Conservation (phyloP, 2,113 vertebrate genomes). For the Menura novaehollandiae region DNA sequence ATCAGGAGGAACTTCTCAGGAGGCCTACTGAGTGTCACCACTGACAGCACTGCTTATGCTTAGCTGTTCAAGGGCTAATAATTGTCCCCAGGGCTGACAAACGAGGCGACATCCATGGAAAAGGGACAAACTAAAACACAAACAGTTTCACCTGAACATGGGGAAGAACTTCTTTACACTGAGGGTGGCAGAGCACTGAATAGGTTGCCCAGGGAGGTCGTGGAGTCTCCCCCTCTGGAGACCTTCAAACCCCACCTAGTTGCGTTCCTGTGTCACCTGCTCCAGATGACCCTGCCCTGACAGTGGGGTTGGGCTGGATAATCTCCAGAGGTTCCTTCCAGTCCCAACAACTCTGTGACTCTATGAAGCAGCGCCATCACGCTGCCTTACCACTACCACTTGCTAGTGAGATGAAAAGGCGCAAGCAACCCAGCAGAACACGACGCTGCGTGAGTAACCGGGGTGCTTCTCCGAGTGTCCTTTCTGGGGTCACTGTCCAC, state of each 20-base stretch:
- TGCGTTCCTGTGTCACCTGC: not conserved
- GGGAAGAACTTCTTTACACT: not conserved
- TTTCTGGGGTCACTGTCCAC: fast-evolving
- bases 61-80: not conserved
- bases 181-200: not conserved
- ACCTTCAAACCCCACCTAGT: too few relatives aligned
- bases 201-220: too few relatives aligned
- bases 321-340: not conserved
- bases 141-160: not conserved
- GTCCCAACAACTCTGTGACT: not conserved
- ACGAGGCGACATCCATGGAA: fast-evolving
- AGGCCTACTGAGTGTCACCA: fast-evolving
- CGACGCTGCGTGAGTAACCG: fast-evolving
- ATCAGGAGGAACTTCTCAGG: not conserved
- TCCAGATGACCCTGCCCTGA: not conserved
- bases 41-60: not conserved
- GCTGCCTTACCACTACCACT: fast-evolving
- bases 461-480: fast-evolving
- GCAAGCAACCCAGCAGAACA: fast-evolving
- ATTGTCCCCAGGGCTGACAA: too few relatives aligned
- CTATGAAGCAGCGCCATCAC: not conserved
- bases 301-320: not conserved
- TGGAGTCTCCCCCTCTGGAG: not conserved
- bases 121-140: not conserved
- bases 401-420: fast-evolving